Base-by-base conservation (phyloP, 2,113 vertebrate genomes). In the Lepisosteus osseus region DNA sequence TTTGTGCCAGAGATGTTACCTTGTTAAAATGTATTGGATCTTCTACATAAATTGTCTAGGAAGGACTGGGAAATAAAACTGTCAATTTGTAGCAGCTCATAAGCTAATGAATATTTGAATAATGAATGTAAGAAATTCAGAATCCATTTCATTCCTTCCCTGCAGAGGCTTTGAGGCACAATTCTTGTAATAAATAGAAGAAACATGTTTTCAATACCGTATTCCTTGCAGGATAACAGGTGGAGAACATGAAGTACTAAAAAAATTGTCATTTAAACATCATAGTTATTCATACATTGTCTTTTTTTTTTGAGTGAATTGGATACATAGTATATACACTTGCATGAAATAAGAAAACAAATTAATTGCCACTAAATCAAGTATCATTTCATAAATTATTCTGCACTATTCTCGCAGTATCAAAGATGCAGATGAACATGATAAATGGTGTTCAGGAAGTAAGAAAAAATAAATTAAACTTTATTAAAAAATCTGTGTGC, bases 51-150 rank as follows among this genome's bases (percentile, higher is more conserved):
- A 87, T 88, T 84, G 62, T 68, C 14, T 6, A 78, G 70, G 61
- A 76, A 83, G 57, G 68, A 74, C 9, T 79, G 64, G 71, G 62
- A 71, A 87, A 70, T 88, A 85, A 86, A 87, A 69, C 63, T 84
- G 74, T 86, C 78, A 75, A 70, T 86, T 86, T 78, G 74, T 72
- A 76, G 67, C 68, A 74, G 76, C 78, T 85, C 71, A 74, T 83
- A 86, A 86, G 82, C 66, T 81, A 86, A 86, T 84, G 77, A 77
- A 82, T 74, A 84, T 87, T 87, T 84, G 71, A 83, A 81, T 84
- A 79, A 78, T 76, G 44, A 71, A 73, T 79, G 71, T 65, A 77
- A 1, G 64, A 65, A 74, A 67, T 44, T 9, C 3, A 51, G 17
- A 61, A 56, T 66, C 44, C 11, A 11, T 40, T 55, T 4, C 65